phyloP scores from a whole-genome alignment of 2,797 vertebrate species.

The Enoplosus armatus region DNA sequence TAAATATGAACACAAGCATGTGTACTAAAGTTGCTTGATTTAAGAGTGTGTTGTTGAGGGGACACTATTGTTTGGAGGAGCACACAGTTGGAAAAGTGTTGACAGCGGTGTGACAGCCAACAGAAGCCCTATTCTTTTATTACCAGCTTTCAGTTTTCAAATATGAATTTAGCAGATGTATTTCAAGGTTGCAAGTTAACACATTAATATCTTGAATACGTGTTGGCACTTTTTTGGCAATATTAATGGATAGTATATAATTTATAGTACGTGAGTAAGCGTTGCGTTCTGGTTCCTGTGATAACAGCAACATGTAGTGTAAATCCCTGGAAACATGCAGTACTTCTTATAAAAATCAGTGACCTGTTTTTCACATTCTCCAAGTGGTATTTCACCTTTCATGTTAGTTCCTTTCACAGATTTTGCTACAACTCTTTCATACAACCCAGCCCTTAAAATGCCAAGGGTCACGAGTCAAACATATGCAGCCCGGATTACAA shows the following conservation, averaged over 20 bases:
- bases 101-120: neutral
- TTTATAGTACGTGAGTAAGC: neutral
- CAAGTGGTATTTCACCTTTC: constrained; percentile 57
- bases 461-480: constrained; percentile 95
- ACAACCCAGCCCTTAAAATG: constrained; percentile 90
- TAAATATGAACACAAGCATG: neutral
- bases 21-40: neutral
- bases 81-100: neutral
- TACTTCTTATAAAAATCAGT: constrained; percentile 34
- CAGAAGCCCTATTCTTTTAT: neutral
- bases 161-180: neutral
- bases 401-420: constrained; percentile 58
- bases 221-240: neutral
- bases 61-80: neutral
- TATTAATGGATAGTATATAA: neutral
- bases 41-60: neutral
- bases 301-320: neutral
- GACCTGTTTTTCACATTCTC: constrained; percentile 50
- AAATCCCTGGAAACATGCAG: constrained; percentile 7
- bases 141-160: neutral
- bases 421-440: constrained; percentile 85
- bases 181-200: neutral
- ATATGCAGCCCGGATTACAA: constrained; percentile 93
- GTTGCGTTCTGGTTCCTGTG: neutral
- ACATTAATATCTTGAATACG: neutral